Base-by-base conservation (phyloP, 2,888 invertebrate species). In the Eristalinus sepulchralis region DNA sequence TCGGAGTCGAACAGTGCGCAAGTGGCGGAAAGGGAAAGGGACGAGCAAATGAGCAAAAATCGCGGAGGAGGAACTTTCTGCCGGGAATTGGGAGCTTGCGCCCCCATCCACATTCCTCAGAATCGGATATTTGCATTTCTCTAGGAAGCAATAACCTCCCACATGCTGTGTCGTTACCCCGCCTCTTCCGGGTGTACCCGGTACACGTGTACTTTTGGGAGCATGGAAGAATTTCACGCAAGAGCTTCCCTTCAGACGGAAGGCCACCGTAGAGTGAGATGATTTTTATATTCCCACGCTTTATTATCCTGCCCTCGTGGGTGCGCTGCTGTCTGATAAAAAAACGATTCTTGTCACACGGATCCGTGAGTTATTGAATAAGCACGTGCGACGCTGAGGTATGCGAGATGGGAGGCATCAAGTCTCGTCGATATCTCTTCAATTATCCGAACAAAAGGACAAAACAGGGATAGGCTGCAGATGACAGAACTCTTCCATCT, bases 181-280 rank as follows among this genome's bases (percentile, higher is more conserved):
- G 6, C 0, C 9, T 17, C 39, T 24, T 13, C 64, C 24, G 27
- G 11, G 8, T 10, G 6, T 5, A 20, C 53, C 10, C 20, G 47
- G 8, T 20, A 8, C 47, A 66, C 17, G 27, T 17, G 47, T 20
- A 22, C 47, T 27, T 66, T 39, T 3, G 17, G 4, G 27, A 66
- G 20, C 53, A 31, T 20, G 11, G 31, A 67, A 33, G 67, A 31
- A 67, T 31, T 67, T 67, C 9, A 31, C 31, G 66, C 67, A 55
- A 33, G 67, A 31, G 53, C 20, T 67, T 55, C 53, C 11, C 53
- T 24, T 47, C 9, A 17, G 6, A 31, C 11, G 10, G 17, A 17
- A 24, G 9, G 6, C 20, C 31, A 8, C 6, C 31, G 27, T n/a
- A 47, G 53, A 66, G 27, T 66, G 31, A 66, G 53, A 53, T 17